phyloP scores from a whole-genome alignment of 1,140 invertebrate species.

The Theocolax elegans region DNA sequence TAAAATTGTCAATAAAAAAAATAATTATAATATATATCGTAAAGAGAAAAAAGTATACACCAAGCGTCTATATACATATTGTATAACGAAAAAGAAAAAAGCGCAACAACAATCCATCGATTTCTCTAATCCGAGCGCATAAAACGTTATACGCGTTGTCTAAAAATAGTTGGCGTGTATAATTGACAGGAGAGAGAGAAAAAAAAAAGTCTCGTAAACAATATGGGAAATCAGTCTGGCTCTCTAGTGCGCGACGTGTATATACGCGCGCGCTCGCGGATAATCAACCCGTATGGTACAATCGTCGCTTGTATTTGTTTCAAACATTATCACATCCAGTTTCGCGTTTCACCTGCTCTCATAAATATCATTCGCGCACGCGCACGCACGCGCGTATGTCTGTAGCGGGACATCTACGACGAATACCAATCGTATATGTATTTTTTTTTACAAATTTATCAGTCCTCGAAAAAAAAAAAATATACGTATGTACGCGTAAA shows the following conservation, averaged over 20 bases:
- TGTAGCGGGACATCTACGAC: slow-evolving; percentile 4
- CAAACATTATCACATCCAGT: slow-evolving; percentile 44
- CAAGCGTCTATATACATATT: not conserved
- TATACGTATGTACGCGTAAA: too few species aligned
- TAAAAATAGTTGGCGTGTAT: slow-evolving; percentile 10
- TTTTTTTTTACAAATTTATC: slow-evolving; percentile 6
- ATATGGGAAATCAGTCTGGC: slow-evolving; percentile 39
- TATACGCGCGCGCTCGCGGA: slow-evolving; percentile 30
- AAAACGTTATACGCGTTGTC: not conserved
- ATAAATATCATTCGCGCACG: slow-evolving; percentile 34
- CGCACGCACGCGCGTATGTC: not conserved
- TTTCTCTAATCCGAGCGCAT: slow-evolving; percentile 9
- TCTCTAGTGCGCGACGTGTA: too few species aligned
- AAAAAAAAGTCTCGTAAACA: slow-evolving; percentile 26
- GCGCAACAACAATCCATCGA: too few species aligned
- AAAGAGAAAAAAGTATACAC: too few species aligned
- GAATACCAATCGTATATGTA: not conserved
- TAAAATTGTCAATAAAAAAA: too few species aligned
- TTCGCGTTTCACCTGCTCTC: slow-evolving; percentile 45
- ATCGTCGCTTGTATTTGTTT: slow-evolving; percentile 40
- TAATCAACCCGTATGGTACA: slow-evolving; percentile 44
- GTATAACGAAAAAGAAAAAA: not conserved
- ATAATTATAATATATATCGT: too few species aligned
- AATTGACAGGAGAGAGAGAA: slow-evolving; percentile 11
- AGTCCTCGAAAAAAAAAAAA: not conserved